These are phyloP conservation scores for Saccostrea glomerata DNA, from an alignment of 1,140 invertebrate species.

Conservation along the genomic window DNA sequence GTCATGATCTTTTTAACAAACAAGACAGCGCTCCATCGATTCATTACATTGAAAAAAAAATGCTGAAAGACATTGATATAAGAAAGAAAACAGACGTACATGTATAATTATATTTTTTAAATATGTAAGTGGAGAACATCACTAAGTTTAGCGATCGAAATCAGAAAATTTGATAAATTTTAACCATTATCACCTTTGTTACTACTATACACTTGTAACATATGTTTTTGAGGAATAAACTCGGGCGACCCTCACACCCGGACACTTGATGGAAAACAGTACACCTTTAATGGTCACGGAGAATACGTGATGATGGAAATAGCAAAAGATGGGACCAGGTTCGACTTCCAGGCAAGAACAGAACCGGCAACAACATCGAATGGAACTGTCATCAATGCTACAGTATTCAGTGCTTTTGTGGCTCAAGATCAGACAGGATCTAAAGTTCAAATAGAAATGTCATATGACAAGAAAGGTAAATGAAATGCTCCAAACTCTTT, in stretches of 20 bases:
- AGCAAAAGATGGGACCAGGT: background rate
- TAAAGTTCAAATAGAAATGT: conserved; percentile 53
- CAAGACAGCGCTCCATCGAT: too few relatives aligned
- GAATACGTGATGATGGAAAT: conserved; percentile 50
- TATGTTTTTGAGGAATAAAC: conserved; percentile 21
- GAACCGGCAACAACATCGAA: conserved; percentile 39
- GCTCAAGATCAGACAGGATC: conserved; percentile 38
- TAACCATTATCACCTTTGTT: too few relatives aligned
- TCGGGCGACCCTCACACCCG: conserved; percentile 57
- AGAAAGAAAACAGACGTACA: too few relatives aligned
- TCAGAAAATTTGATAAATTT: too few relatives aligned
- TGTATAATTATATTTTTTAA: too few relatives aligned
- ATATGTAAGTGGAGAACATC: too few relatives aligned
- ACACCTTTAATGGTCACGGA: conserved; percentile 57
- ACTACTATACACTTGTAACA: too few relatives aligned
- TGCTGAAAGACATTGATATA: too few relatives aligned
- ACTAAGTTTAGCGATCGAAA: too few relatives aligned
- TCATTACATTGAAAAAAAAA: too few relatives aligned
- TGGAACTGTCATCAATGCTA: conserved; percentile 55
- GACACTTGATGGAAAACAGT: conserved; percentile 53
- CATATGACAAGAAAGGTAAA: conserved; percentile 4
- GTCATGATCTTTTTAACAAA: too few relatives aligned
- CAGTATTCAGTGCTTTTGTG: conserved; percentile 60
- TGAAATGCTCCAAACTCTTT: background rate
- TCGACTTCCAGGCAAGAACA: conserved; percentile 55